Evolutionary conservation across 2,797 vertebrate genomes (phyloP), one percentile per base, ranked within the genome.

Genomic region (Alosa sapidissima): DNA sequence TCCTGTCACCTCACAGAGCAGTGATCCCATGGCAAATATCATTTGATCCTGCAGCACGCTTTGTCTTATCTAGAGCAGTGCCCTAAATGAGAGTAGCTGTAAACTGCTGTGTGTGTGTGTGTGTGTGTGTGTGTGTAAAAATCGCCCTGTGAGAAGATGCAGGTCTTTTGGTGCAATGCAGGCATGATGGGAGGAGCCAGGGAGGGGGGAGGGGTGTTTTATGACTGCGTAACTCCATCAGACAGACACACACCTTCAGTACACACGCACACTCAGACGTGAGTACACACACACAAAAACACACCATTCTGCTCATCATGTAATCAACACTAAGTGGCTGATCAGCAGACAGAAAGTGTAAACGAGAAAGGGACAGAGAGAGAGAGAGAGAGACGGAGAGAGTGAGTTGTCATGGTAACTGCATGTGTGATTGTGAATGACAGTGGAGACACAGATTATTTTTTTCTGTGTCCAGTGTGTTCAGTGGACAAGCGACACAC

Each of bases 81-180:
- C n/a, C 52, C 84, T 68, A 78, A 83, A 65, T 49, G 58, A 54
- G 86, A 82, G 47, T 19, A 81, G 82, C 47, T 48, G 48, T 33
- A 84, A 58, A 62, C 41, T 84, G 85, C 84, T 19, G 65, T 72
- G 65, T 75, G 68, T 75, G 68, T 75, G 68, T 75, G 68, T 65
- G 60, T 75, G 33, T 41, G 68, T 75, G 45, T 81, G 82, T 82
- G 60, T 62, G 60, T 81, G 68, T 41, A 78, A 86, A 55, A 86
- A n/a, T 51, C 47, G 60, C 78, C 45, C 16, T 3, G 65, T 81
- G 84, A 89, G 85, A 87, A 54, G 82, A 85, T 86, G 81, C 86
- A 82, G 82, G 82, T 87, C 84, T 87, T 87, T 87, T 87, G 87
- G 87, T 87, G 89, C 89, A 90, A 88, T 90, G 89, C 89, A 90